Percentiles rank a stretch among this genome's conserved stretches.
Evolutionary conservation across 2,888 invertebrate genomes (phyloP).

Genomic region (Anaspis maculata): DNA sequence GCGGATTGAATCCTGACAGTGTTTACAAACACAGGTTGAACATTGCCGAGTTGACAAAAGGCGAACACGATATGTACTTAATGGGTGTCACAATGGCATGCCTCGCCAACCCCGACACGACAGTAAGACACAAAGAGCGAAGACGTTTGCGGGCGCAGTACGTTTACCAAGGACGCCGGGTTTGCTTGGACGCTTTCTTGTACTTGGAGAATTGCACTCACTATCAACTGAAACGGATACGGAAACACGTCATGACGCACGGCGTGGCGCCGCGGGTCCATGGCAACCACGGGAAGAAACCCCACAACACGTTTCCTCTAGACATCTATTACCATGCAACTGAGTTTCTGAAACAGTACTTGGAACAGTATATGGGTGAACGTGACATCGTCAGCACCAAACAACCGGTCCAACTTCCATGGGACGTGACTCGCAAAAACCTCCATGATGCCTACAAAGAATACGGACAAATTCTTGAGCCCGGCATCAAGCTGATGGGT

Average conservation of each 20-base stretch:
- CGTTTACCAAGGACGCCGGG: slow-evolving; percentile 68
- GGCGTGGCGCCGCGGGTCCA: slow-evolving; percentile 71
- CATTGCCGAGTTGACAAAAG: slow-evolving; percentile 71
- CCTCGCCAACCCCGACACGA: slow-evolving; percentile 64
- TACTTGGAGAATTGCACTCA: slow-evolving; percentile 74
- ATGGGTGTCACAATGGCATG: slow-evolving; percentile 82
- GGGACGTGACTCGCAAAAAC: slow-evolving; percentile 58
- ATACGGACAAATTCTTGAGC: slow-evolving; percentile 61
- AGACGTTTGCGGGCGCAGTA: slow-evolving; percentile 66
- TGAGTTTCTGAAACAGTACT: slow-evolving; percentile 64
- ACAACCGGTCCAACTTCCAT: slow-evolving; percentile 46
- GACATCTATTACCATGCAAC: slow-evolving; percentile 73
- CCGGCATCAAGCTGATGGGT: slow-evolving; percentile 67
- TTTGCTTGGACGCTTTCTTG: slow-evolving; percentile 69
- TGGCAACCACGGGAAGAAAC: slow-evolving; percentile 72
- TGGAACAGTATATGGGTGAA: slow-evolving; percentile 56
- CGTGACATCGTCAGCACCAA: slow-evolving; percentile 46
- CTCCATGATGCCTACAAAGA: slow-evolving; percentile 67
- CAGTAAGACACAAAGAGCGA: slow-evolving; percentile 62
- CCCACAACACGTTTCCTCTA: slow-evolving; percentile 70
- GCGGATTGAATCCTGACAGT: slow-evolving; percentile 64
- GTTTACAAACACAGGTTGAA: slow-evolving; percentile 69
- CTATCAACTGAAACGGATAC: slow-evolving; percentile 67
- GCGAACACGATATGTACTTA: slow-evolving; percentile 76
- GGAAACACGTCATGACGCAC: slow-evolving; percentile 71